phyloP scores from a whole-genome alignment of 2,797 vertebrate species.

The Epinephelus malabaricus region DNA sequence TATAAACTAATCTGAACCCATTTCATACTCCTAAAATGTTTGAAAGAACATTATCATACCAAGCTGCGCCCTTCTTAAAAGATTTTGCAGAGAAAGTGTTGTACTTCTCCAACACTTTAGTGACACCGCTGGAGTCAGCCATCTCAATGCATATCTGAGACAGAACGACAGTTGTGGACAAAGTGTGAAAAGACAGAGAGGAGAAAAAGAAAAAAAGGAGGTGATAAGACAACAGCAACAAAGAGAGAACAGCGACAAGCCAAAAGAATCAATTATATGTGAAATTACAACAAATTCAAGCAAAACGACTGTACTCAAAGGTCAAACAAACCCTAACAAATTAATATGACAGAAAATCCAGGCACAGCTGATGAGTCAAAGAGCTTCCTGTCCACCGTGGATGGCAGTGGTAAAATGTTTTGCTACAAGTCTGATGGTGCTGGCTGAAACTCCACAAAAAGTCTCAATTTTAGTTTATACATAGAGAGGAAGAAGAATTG shows the following conservation, averaged over 20 bases:
- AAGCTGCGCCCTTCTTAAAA: accelerated
- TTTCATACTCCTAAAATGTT: background rate
- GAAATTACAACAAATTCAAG: background rate
- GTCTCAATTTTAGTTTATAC: too few species aligned
- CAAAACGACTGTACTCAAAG: too few species aligned
- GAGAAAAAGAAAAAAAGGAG: background rate
- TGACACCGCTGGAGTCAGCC: conserved; percentile 35
- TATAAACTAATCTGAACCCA: background rate
- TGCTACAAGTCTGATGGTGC: too few species aligned
- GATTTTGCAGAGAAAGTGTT: background rate
- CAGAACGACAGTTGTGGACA: background rate
- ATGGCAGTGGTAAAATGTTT: too few species aligned
- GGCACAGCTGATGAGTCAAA: too few species aligned
- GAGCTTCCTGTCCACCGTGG: too few species aligned
- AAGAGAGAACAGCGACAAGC: background rate
- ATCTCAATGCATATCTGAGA: conserved; percentile 83
- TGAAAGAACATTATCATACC: conserved; percentile 36
- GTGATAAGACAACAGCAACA: background rate
- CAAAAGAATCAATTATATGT: background rate
- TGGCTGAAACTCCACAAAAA: too few species aligned
- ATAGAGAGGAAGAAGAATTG: too few species aligned
- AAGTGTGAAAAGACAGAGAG: background rate
- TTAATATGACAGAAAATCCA: too few species aligned
- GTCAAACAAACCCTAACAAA: too few species aligned
- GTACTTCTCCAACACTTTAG: conserved; percentile 27